These are phyloP conservation scores for Ceyx erithaca DNA, from an alignment of 2,797 vertebrate genomes.

Conservation along the genomic window DNA sequence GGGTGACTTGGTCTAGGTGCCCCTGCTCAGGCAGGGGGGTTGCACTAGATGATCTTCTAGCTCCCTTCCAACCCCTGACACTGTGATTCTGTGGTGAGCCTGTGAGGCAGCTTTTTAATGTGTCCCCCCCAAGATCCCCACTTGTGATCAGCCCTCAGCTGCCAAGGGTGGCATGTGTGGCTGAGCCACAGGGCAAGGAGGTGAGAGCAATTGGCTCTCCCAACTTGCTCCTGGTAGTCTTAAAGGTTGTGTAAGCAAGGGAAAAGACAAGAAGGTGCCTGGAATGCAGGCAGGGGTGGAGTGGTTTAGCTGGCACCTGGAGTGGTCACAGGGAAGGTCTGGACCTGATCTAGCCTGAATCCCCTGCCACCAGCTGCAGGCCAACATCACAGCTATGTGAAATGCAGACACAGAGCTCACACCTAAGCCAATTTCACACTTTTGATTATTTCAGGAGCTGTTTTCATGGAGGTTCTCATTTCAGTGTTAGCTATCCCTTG, in stretches of 20 bases:
- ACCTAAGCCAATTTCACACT: background rate
- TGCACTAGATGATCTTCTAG: too few relatives aligned
- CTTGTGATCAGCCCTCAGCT: accelerated
- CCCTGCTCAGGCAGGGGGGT: too few relatives aligned
- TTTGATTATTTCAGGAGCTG: background rate
- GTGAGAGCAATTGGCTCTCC: background rate
- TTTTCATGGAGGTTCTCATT: background rate
- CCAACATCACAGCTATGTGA: background rate
- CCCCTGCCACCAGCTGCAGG: background rate
- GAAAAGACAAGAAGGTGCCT: background rate
- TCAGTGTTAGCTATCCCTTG: background rate
- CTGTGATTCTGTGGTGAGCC: background rate
- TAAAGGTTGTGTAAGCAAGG: background rate
- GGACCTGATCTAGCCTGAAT: background rate
- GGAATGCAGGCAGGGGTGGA: background rate
- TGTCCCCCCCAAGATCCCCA: background rate
- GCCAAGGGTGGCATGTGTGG: background rate
- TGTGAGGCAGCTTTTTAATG: background rate
- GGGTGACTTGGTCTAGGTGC: too few relatives aligned
- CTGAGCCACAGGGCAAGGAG: background rate
- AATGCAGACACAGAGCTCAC: accelerated
- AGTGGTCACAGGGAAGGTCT: background rate
- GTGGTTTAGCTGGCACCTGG: background rate
- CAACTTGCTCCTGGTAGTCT: background rate
- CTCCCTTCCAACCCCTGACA: too few relatives aligned